Conservation (phyloP, 2,113 vertebrate genomes). For the Malurus elegans region DNA sequence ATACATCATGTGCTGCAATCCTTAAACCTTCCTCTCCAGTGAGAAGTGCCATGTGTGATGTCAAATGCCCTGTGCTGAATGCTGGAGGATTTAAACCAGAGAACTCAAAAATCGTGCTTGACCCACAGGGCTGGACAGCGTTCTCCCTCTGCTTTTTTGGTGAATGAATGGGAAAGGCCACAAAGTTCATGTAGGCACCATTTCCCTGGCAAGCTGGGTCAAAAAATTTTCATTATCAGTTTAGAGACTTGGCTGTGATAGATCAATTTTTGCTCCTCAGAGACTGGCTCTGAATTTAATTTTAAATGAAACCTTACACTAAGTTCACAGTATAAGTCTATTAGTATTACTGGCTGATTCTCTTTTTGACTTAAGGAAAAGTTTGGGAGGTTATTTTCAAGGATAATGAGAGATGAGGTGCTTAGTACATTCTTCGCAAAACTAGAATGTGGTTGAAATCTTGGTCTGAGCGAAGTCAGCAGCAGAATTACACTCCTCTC, state of each 20-base stretch:
- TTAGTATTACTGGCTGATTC: background rate
- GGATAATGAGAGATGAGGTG: fast-evolving
- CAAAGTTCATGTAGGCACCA: background rate
- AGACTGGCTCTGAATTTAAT: background rate
- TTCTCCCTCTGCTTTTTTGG: background rate
- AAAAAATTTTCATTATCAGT: background rate
- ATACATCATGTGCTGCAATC: background rate
- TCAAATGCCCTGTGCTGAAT: background rate
- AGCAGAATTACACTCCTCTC: background rate
- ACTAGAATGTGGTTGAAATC: background rate
- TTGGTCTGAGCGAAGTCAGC: background rate
- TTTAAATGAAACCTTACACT: background rate
- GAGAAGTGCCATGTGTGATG: background rate
- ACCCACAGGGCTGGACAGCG: fast-evolving
- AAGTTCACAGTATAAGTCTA: background rate
- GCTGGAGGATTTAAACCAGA: background rate
- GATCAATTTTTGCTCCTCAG: background rate
- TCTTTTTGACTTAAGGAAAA: background rate
- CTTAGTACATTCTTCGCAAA: background rate
- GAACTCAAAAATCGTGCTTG: background rate
- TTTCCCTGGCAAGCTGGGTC: background rate
- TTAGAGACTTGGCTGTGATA: background rate
- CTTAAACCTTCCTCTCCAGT: background rate
- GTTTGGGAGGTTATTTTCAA: background rate
- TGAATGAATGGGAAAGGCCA: background rate